Percentiles rank a stretch among this genome's conserved stretches.
Evolutionary conservation across 2,113 vertebrate species (phyloP).

Genomic region (Gallinago jamesoni): DNA sequence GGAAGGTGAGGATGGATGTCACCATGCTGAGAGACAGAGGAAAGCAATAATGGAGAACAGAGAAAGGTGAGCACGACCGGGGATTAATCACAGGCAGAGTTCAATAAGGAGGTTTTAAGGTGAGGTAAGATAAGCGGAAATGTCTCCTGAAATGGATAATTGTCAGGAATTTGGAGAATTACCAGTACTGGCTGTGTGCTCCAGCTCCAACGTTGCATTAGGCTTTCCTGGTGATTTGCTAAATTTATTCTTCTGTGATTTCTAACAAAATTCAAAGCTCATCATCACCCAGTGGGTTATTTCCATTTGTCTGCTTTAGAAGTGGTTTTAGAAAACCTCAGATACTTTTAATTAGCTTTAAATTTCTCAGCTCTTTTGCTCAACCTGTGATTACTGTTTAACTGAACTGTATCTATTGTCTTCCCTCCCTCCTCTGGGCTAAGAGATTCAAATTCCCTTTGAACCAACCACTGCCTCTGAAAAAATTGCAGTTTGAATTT

Average conservation of each 20-base stretch:
- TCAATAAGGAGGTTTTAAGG: slow-evolving; percentile 8
- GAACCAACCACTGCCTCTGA: neutral
- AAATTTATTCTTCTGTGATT: slow-evolving; percentile 40
- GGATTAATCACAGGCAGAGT: slow-evolving; percentile 7
- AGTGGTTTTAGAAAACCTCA: slow-evolving; percentile 37
- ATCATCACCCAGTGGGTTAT: slow-evolving; percentile 46
- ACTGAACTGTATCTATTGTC: neutral
- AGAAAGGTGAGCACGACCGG: neutral
- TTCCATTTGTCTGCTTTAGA: slow-evolving; percentile 47
- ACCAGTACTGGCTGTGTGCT: neutral
- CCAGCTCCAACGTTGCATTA: neutral
- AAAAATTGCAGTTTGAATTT: neutral
- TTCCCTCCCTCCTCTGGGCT: neutral
- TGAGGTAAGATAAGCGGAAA: neutral
- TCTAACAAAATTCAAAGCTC: slow-evolving; percentile 39
- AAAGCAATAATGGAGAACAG: neutral
- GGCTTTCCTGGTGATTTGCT: slow-evolving; percentile 28
- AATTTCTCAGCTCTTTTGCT: slow-evolving; percentile 12
- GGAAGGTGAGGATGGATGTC: neutral
- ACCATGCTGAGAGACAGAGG: neutral
- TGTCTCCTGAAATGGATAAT: neutral
- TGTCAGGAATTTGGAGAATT: slow-evolving; percentile 26
- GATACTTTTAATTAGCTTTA: slow-evolving; percentile 60
- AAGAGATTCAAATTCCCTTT: neutral
- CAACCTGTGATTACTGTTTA: slow-evolving; percentile 46